These are phyloP conservation scores for Xiphias gladius DNA, from an alignment of 2,113 vertebrate genomes.

Conservation along the genomic window DNA sequence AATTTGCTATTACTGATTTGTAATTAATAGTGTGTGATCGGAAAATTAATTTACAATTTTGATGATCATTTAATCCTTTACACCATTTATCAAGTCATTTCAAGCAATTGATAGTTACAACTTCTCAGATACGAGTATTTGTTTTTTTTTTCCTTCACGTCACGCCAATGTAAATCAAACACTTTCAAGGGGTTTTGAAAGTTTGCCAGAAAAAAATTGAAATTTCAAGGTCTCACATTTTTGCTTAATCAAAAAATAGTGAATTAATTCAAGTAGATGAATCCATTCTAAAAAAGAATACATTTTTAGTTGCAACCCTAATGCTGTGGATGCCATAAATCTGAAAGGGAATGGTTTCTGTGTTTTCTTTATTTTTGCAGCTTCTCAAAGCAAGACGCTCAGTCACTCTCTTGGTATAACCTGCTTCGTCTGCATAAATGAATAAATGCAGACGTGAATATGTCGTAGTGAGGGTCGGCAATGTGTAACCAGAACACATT, in stretches of 20 bases:
- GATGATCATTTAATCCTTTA: not conserved
- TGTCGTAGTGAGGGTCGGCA: constrained; percentile 14
- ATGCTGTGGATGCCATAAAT: not conserved
- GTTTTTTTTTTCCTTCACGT: not conserved
- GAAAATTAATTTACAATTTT: not conserved
- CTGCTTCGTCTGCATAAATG: not conserved
- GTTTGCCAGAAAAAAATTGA: too few relatives aligned
- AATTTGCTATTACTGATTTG: not conserved
- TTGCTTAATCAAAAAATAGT: not conserved
- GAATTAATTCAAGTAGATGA: not conserved
- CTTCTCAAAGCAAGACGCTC: not conserved
- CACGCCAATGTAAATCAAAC: not conserved
- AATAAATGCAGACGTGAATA: not conserved
- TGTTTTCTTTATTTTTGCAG: not conserved
- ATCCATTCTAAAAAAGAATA: not conserved
- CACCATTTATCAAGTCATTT: not conserved
- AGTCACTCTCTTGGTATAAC: not conserved
- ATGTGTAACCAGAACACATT: constrained; percentile 72
- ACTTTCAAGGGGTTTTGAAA: not conserved
- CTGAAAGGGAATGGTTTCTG: not conserved
- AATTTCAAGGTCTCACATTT: not conserved
- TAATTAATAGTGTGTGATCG: not conserved
- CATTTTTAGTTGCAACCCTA: not conserved
- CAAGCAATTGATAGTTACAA: not conserved
- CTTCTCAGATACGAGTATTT: not conserved